Evolutionary conservation across 1,140 invertebrate genomes (phyloP).

Genomic region (Drosophila orosa): DNA sequence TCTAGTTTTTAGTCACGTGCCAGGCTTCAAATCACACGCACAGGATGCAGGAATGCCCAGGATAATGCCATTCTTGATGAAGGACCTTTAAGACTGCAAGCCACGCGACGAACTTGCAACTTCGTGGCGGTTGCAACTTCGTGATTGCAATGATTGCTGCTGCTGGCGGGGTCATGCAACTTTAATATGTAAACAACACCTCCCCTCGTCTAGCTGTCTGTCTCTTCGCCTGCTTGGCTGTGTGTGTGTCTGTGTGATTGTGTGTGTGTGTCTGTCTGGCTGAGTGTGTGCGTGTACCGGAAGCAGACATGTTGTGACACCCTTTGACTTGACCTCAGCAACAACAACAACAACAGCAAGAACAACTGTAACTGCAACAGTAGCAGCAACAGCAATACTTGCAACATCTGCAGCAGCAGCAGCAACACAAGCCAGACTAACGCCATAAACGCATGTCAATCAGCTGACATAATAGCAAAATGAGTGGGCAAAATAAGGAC

Average conservation of each 20-base stretch:
- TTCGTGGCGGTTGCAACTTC: constrained; percentile 53
- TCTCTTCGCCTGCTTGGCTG: constrained; percentile 20
- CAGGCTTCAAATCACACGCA: constrained; percentile 37
- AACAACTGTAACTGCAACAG: constrained; percentile 1
- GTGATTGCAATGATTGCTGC: constrained; percentile 59
- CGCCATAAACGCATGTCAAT: constrained; percentile 39
- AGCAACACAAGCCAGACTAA: constrained; percentile 25
- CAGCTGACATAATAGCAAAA: constrained; percentile 32
- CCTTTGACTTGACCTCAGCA: constrained; percentile 78
- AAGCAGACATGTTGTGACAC: constrained; percentile 82
- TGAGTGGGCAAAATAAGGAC: no score
- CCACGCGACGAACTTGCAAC: constrained; percentile 35
- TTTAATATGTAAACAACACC: constrained; percentile 82
- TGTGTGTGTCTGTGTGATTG: constrained; percentile 1
- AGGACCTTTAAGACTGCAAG: constrained; percentile 15
- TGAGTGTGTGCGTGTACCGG: constrained; percentile 65
- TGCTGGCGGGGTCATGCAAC: constrained; percentile 74
- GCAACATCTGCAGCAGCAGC: constrained; percentile 20
- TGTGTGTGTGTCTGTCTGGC: constrained; percentile 21
- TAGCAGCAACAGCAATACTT: constrained; percentile 8
- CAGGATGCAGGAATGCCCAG: constrained; percentile 11
- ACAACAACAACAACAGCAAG: constrained; percentile 22
- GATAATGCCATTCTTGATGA: constrained; percentile 22
- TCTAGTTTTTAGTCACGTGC: constrained; percentile 40
- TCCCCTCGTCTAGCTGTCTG: constrained; percentile 48